phyloP scores from a whole-genome alignment of 2,797 vertebrate genomes.

The Megaceryle alcyon region DNA sequence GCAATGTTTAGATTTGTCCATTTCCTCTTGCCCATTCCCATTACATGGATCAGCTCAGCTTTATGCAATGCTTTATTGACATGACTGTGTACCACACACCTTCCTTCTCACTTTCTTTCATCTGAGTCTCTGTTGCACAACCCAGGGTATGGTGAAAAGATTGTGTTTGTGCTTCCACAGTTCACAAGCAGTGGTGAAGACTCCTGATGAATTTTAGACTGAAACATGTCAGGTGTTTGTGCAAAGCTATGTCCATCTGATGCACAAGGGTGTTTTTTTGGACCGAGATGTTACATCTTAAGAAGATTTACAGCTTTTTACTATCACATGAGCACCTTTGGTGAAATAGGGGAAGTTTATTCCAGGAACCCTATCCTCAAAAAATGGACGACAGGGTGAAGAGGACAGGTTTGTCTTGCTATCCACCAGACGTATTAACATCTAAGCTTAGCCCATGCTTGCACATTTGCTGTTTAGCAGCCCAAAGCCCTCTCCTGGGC shows the following conservation, averaged over 20 bases:
- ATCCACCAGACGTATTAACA: accelerated
- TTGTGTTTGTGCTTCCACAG: background rate
- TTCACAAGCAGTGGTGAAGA: background rate
- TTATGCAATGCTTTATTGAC: background rate
- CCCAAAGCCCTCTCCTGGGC: background rate
- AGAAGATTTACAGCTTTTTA: background rate
- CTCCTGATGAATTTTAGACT: background rate
- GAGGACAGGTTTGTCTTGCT: background rate
- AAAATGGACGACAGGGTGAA: background rate
- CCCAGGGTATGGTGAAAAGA: background rate
- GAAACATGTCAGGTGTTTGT: background rate
- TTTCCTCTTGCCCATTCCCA: background rate
- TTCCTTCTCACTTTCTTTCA: background rate
- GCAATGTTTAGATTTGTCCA: background rate
- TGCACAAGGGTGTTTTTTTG: background rate
- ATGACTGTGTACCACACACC: background rate
- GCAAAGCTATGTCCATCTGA: background rate
- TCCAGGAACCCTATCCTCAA: background rate
- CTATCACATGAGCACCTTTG: background rate
- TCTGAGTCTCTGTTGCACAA: background rate
- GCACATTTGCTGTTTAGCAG: background rate
- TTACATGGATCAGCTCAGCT: accelerated
- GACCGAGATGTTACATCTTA: background rate
- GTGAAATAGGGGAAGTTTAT: background rate
- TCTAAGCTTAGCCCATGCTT: background rate